phyloP scores from a whole-genome alignment of 1,140 invertebrate species.

The Drosophila eugracilis region DNA sequence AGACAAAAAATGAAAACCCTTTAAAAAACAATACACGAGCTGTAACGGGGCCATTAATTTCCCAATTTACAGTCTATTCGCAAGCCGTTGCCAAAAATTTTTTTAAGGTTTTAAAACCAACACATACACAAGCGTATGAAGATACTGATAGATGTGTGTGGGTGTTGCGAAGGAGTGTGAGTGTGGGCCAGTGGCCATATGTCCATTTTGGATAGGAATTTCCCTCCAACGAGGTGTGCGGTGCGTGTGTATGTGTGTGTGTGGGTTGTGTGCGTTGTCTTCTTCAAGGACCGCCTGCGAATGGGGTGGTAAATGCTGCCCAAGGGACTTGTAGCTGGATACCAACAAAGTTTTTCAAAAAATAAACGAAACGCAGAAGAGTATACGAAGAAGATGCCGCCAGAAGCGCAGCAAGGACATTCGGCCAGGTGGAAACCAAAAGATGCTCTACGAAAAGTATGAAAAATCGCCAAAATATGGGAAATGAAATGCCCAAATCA shows the following conservation, averaged over 20 bases:
- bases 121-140: slow-evolving; percentile 46
- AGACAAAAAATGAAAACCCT: slow-evolving; percentile 52
- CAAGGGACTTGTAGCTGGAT: slow-evolving; percentile 83
- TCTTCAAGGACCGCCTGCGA: slow-evolving; percentile 61
- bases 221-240: slow-evolving; percentile 61
- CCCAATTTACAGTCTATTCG: slow-evolving; percentile 82
- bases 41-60: slow-evolving; percentile 81
- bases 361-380: slow-evolving; percentile 63
- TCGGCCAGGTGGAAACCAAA: slow-evolving; percentile 18
- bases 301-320: slow-evolving; percentile 84
- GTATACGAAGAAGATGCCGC: slow-evolving; percentile 15
- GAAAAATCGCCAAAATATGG: background rate
- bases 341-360: slow-evolving; percentile 78
- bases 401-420: slow-evolving; percentile 11
- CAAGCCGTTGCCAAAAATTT: slow-evolving; percentile 81
- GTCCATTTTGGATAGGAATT: slow-evolving; percentile 72
- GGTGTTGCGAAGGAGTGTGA: slow-evolving; percentile 15
- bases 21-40: slow-evolving; percentile 80
- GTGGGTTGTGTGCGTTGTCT: slow-evolving; percentile 45
- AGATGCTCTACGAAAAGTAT: slow-evolving; percentile 16
- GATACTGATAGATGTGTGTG: slow-evolving; percentile 48
- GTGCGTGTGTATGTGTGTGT: slow-evolving; percentile 18
- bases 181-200: slow-evolving; percentile 77
- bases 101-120: slow-evolving; percentile 79
- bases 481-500: too few species aligned